Conservation (phyloP, 2,113 vertebrate genomes). For the Bufo gargarizans region DNA sequence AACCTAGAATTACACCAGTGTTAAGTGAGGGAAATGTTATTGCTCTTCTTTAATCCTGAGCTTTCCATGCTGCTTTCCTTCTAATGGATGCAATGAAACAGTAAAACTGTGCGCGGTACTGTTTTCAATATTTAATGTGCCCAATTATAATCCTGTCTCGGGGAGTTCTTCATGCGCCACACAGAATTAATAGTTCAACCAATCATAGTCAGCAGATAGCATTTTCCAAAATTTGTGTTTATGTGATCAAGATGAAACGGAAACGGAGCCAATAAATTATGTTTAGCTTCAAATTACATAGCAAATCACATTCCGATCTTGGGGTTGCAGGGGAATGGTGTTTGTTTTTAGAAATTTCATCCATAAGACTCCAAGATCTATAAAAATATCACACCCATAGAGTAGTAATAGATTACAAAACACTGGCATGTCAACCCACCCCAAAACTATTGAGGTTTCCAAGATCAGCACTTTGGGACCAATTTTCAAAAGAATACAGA, state of each 20-base stretch:
- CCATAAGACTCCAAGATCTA: not conserved
- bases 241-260: not conserved
- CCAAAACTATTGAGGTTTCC: not conserved
- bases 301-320: not conserved
- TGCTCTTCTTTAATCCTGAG: not conserved
- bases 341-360: not conserved
- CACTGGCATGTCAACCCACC: not conserved
- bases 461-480: no score
- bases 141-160: conserved; percentile 12
- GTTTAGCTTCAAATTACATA: not conserved
- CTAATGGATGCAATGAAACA: conserved; percentile 13
- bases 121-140: conserved; percentile 22
- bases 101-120: not conserved
- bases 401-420: not conserved
- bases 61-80: not conserved
- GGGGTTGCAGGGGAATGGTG: not conserved
- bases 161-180: not conserved
- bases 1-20: not conserved
- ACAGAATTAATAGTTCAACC: conserved; percentile 2
- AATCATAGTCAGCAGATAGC: not conserved
- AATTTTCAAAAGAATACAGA: no score
- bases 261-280: not conserved
- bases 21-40: not conserved
- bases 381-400: not conserved
- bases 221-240: not conserved